Evolutionary conservation across 2,888 invertebrate genomes (phyloP).

Genomic region (Podabrus alpinus): DNA sequence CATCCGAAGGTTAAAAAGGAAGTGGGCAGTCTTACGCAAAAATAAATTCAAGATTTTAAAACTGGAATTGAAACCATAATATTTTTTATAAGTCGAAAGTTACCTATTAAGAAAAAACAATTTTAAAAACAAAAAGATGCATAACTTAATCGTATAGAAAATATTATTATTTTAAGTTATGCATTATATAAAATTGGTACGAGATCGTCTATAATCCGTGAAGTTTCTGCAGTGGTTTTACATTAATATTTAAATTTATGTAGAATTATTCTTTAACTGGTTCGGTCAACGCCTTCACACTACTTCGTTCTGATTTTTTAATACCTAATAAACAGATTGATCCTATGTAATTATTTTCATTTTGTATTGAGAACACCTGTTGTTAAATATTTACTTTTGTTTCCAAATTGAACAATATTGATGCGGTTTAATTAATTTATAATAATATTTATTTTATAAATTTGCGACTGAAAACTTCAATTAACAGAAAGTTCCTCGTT

Average conservation of each 20-base stretch:
- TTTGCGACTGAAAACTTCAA: neutral
- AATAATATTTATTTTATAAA: neutral
- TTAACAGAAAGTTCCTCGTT: neutral
- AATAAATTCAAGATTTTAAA: constrained; percentile 14
- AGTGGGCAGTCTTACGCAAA: constrained; percentile 12
- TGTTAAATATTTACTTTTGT: constrained; percentile 18
- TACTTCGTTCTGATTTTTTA: constrained; percentile 40
- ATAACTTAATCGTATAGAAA: constrained; percentile 5
- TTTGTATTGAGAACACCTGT: constrained; percentile 33
- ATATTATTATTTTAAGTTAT: constrained; percentile 6
- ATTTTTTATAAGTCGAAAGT: constrained; percentile 9
- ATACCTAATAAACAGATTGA: constrained; percentile 40
- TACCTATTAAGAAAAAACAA: neutral
- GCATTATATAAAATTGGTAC: constrained; percentile 26
- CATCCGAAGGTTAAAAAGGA: neutral
- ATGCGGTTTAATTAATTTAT: neutral
- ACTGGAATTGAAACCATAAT: constrained; percentile 19
- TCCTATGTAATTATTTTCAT: constrained; percentile 39
- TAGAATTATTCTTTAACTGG: constrained; percentile 44
- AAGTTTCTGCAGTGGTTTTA: constrained; percentile 35
- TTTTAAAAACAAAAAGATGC: constrained; percentile 1
- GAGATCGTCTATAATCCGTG: constrained; percentile 39
- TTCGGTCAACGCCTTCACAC: constrained; percentile 44
- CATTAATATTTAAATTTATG: constrained; percentile 47
- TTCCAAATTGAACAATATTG: neutral